Evolutionary conservation across 2,113 vertebrate species (phyloP), one percentile per base, ranked within the genome.

Genomic region (Alces alces): DNA sequence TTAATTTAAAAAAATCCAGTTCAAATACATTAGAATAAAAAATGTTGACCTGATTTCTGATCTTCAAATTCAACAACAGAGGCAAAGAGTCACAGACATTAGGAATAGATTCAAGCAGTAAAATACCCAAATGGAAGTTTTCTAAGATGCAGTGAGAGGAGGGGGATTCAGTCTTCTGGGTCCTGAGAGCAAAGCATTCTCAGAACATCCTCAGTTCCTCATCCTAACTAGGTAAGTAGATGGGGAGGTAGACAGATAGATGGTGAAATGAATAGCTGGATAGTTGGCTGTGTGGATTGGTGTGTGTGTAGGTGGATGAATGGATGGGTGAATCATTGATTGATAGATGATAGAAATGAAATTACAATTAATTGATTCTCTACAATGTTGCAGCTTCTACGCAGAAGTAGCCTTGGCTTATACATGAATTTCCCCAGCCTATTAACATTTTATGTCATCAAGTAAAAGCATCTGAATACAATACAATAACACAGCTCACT

Each of bases 21-120:
- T 98, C 92, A 39, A 92, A 85, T 64, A 54, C 50, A 58, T 92
- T 86, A 55, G 19, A 96, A 83, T 94, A 66, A 85, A 96, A 89
- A 87, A 39, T 57, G 39, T 45, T 1, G 1, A 90, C 27, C 15
- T 33, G n/a, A 60, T 95, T 89, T 87, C 83, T 90, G 33, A 70
- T 39, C 61, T 73, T 27, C 33, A 60, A 96, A 80, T 36, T 80
- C 54, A 95, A 52, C 21, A 80, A 45, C 5, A 85, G 33, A 92
- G 47, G 54, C 47, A 79, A 50, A 50, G 16, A 43, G 9, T 94
- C 64, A 36, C 6, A 52, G 23, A 61, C 16, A 66, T 5, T 8
- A 79, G 13, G 23, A 92, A 50, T 3, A 88, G 7, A 16, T 87
- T 50, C 52, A 43, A 36, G 45, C 33, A n/a, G 5, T 39, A 21